Evolutionary conservation across 2,888 invertebrate genomes (phyloP).

Genomic region (Drosophila longiperda): DNA sequence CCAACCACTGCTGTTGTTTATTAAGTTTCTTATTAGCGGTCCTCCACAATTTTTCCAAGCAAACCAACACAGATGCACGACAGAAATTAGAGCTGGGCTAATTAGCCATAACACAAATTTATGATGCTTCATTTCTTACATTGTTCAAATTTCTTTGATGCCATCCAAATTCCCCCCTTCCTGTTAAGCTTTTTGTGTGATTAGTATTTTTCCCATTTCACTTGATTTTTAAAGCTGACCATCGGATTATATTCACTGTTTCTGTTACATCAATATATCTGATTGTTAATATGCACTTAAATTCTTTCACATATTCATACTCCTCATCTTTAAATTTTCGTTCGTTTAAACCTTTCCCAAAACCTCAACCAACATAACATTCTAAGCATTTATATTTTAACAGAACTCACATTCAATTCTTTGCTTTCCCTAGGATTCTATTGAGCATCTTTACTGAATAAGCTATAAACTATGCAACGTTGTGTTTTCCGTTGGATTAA

Average conservation of each 20-base stretch:
- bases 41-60: constrained; percentile 32
- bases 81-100: constrained; percentile 19
- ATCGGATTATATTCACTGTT: not conserved
- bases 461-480: constrained; percentile 31
- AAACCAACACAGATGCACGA: not conserved
- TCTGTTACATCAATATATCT: not conserved
- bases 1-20: constrained; percentile 42
- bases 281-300: not conserved
- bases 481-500: constrained; percentile 19
- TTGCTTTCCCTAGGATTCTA: not conserved
- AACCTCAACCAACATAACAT: not conserved
- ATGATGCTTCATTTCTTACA: constrained; percentile 33
- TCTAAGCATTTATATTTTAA: constrained; percentile 10
- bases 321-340: not conserved
- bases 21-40: constrained; percentile 50
- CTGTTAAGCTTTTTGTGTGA: not conserved
- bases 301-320: not conserved
- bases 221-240: not conserved
- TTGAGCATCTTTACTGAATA: constrained; percentile 41
- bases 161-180: not conserved
- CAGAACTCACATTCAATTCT: not conserved
- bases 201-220: not conserved
- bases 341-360: not conserved
- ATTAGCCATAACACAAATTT: constrained; percentile 33
- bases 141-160: not conserved